Base-by-base conservation (phyloP, 2,888 invertebrate species). In the Cybosia mesomella region DNA sequence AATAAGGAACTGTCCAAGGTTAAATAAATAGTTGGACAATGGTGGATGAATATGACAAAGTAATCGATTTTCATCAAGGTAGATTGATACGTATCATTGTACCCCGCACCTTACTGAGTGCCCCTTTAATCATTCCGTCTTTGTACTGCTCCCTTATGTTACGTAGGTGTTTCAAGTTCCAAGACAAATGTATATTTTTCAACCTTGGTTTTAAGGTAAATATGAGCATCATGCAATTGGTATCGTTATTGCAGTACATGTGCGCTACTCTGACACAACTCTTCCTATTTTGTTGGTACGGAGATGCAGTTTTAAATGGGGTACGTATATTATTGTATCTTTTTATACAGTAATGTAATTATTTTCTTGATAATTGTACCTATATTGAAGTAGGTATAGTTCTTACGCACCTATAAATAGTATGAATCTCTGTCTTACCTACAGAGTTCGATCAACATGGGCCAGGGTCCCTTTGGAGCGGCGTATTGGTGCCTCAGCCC, bases 281-380 rank as follows among this genome's bases (percentile, higher is more conserved):
- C 5, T 93, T 89, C 70, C 76, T 93, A 28, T 92, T 87, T 74
- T 93, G 93, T 73, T 80, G 84, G 34, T 92, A 87, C 55, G 94
- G 93, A 57, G 86, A 92, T 68, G 85, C 84, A 0, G 87, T 93
- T 7, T 75, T 83, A 21, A 82, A 89, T 70, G 84, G 87, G 89
- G 93, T 80, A 61, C 2, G 64, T 28, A 55, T 24, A 39, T 18
- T 5, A 10, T 36, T 11, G 11, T 36, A 36, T n/a, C n/a, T 36
- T 53, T n/a, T 53, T 53, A 53, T 53, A 21, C 53, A 0, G 9
- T 53, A 53, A 53, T 21, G n/a, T n/a, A 21, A 53, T 53, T 34
- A 34, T 34, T 34, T 58, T 10, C 28, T 18, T 13, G 15, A n/a
- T 7, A n/a, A 32, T n/a, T n/a, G n/a, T n/a, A n/a, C n/a, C 28